Conservation (phyloP, 1,140 invertebrate genomes). For the Cotesia glomerata region DNA sequence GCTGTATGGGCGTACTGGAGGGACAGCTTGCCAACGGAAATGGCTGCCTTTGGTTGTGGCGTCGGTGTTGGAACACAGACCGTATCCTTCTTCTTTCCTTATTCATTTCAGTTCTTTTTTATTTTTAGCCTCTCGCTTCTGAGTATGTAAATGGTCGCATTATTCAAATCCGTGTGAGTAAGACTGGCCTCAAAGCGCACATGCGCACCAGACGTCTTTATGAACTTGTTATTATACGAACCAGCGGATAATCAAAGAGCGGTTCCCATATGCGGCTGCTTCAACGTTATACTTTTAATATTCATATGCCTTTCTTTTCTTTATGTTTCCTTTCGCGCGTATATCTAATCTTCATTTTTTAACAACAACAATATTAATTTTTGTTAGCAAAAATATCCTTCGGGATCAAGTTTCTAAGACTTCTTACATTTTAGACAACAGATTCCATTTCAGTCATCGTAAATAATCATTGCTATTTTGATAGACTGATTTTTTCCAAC, state of each 20-base stretch:
- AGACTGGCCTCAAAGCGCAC: conserved; percentile 36
- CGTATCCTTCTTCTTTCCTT: background rate
- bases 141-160: conserved; percentile 57
- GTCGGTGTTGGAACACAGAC: conserved; percentile 9
- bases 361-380: background rate
- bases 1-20: conserved; percentile 18
- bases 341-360: conserved; percentile 5
- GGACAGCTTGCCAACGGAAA: conserved; percentile 30
- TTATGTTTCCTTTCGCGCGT: conserved; percentile 28
- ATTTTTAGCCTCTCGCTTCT: conserved; percentile 1
- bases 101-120: background rate
- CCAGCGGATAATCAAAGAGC: conserved; percentile 60
- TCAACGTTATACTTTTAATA: background rate
- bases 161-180: conserved; percentile 47
- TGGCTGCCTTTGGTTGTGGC: conserved; percentile 20
- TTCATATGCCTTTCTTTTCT: conserved; percentile 34
- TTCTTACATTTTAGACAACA: no score
- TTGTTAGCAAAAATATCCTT: background rate
- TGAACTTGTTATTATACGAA: conserved; percentile 60
- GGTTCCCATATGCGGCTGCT: conserved; percentile 42
- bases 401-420: no score
- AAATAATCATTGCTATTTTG: no score
- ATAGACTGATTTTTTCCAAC: no score
- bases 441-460: no score
- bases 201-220: conserved; percentile 54